Conservation (phyloP, 2,888 invertebrate genomes). For the Napeogenes inachia region DNA sequence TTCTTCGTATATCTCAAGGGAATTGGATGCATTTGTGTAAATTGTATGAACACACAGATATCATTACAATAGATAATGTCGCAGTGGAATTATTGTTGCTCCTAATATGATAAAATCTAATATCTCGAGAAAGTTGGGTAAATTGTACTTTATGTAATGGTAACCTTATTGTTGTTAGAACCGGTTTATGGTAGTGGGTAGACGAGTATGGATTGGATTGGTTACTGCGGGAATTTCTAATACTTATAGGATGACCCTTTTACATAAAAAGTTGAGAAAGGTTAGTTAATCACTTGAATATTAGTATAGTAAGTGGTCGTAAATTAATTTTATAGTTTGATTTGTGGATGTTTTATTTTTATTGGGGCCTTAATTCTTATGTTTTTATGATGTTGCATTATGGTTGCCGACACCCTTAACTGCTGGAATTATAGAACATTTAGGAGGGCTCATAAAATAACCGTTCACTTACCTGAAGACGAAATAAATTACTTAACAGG, state of each 20-base stretch:
- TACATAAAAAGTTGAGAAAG: constrained; percentile 19
- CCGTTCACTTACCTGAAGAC: constrained; percentile 66
- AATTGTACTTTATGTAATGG: constrained; percentile 22
- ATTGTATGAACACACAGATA: constrained; percentile 28
- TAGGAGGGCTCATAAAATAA: constrained; percentile 71
- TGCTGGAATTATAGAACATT: constrained; percentile 70
- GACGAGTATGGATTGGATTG: constrained; percentile 33
- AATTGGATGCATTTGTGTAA: constrained; percentile 39
- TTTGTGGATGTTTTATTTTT: constrained; percentile 26
- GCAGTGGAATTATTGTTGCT: constrained; percentile 18
- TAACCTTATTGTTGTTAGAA: constrained; percentile 29
- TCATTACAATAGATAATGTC: constrained; percentile 13
- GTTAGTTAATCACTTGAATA: constrained; percentile 7
- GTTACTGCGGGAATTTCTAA: constrained; percentile 48
- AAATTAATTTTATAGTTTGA: constrained; percentile 3
- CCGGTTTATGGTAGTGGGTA: constrained; percentile 37
- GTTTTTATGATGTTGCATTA: constrained; percentile 63
- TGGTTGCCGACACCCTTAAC: constrained; percentile 65
- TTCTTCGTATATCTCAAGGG: constrained; percentile 47
- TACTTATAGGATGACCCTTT: constrained; percentile 55
- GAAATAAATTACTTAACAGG: constrained; percentile 76
- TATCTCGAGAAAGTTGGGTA: constrained; percentile 25
- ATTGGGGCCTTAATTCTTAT: constrained; percentile 60
- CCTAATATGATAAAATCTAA: constrained; percentile 25
- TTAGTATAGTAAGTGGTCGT: neutral